These are phyloP conservation scores for Drosophila vallismaia DNA, from an alignment of 2,888 invertebrate species.

Conservation along the genomic window DNA sequence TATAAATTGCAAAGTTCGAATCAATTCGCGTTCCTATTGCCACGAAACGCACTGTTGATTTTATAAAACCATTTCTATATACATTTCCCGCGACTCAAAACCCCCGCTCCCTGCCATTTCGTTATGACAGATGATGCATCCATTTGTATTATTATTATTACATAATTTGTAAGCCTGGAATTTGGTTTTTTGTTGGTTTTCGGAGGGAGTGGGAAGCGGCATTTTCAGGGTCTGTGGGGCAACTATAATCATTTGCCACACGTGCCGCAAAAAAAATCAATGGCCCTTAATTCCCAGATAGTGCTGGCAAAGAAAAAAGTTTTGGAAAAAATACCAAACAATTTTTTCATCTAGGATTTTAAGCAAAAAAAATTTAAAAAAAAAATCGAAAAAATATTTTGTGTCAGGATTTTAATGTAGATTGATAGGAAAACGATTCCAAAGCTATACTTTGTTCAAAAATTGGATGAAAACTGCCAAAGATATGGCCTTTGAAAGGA, in stretches of 20 bases:
- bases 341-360: no score
- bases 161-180: slow-evolving; percentile 61
- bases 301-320: background rate
- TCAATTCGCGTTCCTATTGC: slow-evolving; percentile 13
- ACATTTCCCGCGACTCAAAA: slow-evolving; percentile 7
- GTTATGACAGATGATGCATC: slow-evolving; percentile 62
- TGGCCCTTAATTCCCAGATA: slow-evolving; percentile 16
- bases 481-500: no score
- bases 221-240: slow-evolving; percentile 20
- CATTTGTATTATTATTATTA: slow-evolving; percentile 69
- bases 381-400: no score
- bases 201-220: background rate
- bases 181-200: slow-evolving; percentile 9
- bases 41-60: slow-evolving; percentile 42
- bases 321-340: no score
- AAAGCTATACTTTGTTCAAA: no score
- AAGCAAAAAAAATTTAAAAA: no score
- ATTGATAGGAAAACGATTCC: no score
- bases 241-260: slow-evolving; percentile 70
- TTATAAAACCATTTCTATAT: slow-evolving; percentile 54
- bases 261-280: slow-evolving; percentile 63
- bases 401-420: no score
- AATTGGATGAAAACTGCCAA: no score
- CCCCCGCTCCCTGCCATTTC: background rate
- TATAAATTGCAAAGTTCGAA: slow-evolving; percentile 16